Evolutionary conservation across 2,113 vertebrate species (phyloP), one percentile per base, ranked within the genome.

Genomic region (Puma concolor): DNA sequence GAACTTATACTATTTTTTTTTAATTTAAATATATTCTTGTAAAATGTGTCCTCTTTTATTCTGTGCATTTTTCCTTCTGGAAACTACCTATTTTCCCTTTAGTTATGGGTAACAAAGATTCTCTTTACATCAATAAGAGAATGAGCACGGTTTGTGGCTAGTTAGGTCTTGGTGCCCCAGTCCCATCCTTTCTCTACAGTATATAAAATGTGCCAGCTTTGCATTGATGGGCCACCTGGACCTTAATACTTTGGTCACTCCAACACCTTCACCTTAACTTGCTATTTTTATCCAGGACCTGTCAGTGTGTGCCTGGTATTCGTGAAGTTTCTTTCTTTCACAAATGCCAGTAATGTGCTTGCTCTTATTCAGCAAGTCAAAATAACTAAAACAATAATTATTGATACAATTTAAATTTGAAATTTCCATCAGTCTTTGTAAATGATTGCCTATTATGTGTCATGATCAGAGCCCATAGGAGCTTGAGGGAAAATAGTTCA

Each of bases 291-390:
- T 19, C 27, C 2, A 50, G 11, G 2, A 25, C 1, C 16, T 79
- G 1, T 16, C 23, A 52, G 41, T 29, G 44, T 15, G 36, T 60
- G 16, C 27, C 48, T 38, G 27, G 1, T 48, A 6, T 12, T 23
- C 69, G 4, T 77, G 11, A 23, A 86, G 33, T 38, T 95, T 16
- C 33, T 12, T 96, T 96, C 86, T 91, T 66, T 23, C 91, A 25
- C 2, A 89, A 64, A 76, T 79, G 33, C 7, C 31, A 81, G 21
- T 66, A 44, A 85, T 52, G 33, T 57, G 44, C 1, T 81, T 92
- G 15, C 16, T 94, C n/a, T 88, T 82, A 89, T 88, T 83, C 72
- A 95, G 57, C 54, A 96, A 95, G 48, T 95, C 23, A 93, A 94
- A 92, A 95, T 69, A 95, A 91, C 71, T 63, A 86, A 91, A 91